Base-by-base conservation (phyloP, 2,113 vertebrate species). In the Pao palembangensis region DNA sequence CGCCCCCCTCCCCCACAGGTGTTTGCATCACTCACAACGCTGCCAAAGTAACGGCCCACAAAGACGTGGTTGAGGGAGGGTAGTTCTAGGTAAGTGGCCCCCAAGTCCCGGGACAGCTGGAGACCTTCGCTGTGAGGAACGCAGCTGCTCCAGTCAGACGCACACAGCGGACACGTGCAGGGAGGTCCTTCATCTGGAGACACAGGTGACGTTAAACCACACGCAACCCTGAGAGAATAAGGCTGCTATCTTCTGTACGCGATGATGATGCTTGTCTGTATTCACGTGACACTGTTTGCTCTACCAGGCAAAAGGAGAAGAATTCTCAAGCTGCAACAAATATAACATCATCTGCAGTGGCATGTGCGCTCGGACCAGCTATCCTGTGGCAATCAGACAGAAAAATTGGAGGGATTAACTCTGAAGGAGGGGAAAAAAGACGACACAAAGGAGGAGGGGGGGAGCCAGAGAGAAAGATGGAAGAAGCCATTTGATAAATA, bases 161-260 rank as follows among this genome's bases (percentile, higher is more conserved):
- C 93, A 68, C 96, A 99, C 44, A 98, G 72, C 0, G 96, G 96
- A 51, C 96, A 98, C 0, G 95, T 96, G 66, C 96, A 99, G 17
- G 94, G 92, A 8, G 92, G 92, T 0, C 96, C 89, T 67, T 94
- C 93, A 80, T 94, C 93, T 94, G 61, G 17, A 65, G 34, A 47
- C 31, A 58, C 18, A 44, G 51, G 25, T 14, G 19, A 51, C 18
- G 20, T 8, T 5, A 51, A 17, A 6, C 43, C 8, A 23, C 21
- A 23, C 21, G 3, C 21, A 23, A 23, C 21, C 10, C 10, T 15
- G 2, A 43, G 15, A 43, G 3, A 13, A 15, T 43, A 15, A n/a
- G n/a, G n/a, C n/a, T n/a, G n/a, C n/a, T n/a, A n/a, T n/a, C 28
- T 31, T 31, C 28, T 31, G 2, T 31, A 7, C 8, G 5, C 28